These are phyloP conservation scores for Trialeurodes vaporariorum DNA, from an alignment of 1,140 invertebrate genomes.

Conservation along the genomic window DNA sequence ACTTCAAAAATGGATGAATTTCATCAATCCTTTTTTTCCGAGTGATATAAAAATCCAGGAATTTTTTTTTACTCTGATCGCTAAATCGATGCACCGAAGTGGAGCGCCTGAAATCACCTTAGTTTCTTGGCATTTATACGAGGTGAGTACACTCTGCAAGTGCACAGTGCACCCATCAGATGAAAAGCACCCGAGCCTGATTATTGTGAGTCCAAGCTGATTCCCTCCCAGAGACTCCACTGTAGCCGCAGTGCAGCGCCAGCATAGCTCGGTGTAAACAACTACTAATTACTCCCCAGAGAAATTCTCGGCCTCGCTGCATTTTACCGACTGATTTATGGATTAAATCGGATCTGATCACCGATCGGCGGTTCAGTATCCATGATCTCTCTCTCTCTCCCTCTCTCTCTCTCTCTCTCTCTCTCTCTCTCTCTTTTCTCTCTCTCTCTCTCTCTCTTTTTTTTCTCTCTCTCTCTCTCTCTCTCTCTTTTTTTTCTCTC, in stretches of 20 bases:
- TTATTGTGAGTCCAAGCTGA: too few relatives aligned
- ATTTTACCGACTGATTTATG: conserved; percentile 10
- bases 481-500: background rate
- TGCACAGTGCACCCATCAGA: too few relatives aligned
- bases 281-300: background rate
- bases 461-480: conserved; percentile 2
- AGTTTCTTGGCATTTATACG: too few relatives aligned
- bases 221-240: too few relatives aligned
- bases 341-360: conserved; percentile 6
- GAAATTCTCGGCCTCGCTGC: background rate
- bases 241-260: background rate
- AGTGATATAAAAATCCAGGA: too few relatives aligned
- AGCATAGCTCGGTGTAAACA: background rate
- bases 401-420: background rate
- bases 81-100: too few relatives aligned
- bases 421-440: background rate
- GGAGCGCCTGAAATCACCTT: too few relatives aligned
- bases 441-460: conserved; percentile 2
- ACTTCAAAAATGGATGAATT: too few relatives aligned
- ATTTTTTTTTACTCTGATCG: too few relatives aligned
- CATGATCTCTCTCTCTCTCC: background rate
- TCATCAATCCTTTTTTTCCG: too few relatives aligned
- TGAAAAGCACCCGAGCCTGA: too few relatives aligned
- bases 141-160: too few relatives aligned
- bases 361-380: background rate